Conservation (phyloP, 2,888 invertebrate genomes). For the Drosophila pseudotalamancana region DNA sequence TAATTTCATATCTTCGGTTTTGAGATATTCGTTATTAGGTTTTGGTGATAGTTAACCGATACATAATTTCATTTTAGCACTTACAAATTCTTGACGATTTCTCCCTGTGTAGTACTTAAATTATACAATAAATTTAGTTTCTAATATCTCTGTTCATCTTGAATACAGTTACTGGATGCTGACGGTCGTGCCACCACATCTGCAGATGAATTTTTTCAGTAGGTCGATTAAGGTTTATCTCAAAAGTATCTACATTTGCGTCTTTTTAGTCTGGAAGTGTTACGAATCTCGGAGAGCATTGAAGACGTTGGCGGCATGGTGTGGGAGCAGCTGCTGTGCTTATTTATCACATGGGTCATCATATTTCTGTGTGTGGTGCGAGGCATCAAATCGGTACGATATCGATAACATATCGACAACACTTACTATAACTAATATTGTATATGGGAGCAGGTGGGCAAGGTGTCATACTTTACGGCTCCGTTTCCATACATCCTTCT, state of each 20-base stretch:
- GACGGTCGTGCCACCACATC: constrained; percentile 85
- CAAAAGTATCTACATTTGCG: constrained; percentile 58
- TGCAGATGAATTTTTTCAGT: constrained; percentile 94
- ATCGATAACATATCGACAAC: background rate
- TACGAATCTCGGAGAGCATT: constrained; percentile 91
- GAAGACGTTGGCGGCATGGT: constrained; percentile 90
- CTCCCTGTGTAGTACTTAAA: too few relatives aligned
- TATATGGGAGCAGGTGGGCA: constrained; percentile 76
- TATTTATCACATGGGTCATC: constrained; percentile 91
- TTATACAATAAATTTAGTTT: too few relatives aligned
- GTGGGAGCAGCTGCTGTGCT: constrained; percentile 91
- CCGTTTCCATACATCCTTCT: constrained; percentile 92
- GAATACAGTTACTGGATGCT: background rate
- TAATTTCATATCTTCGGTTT: too few relatives aligned
- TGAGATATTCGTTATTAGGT: too few relatives aligned
- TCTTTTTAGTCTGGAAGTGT: constrained; percentile 88
- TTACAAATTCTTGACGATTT: too few relatives aligned
- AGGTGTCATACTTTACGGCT: constrained; percentile 93
- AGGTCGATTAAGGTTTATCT: constrained; percentile 70
- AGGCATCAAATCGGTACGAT: constrained; percentile 90
- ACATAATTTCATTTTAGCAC: too few relatives aligned
- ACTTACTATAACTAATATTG: background rate
- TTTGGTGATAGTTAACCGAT: too few relatives aligned
- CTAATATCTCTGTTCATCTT: too few relatives aligned
- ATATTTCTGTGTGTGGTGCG: constrained; percentile 94